phyloP scores from a whole-genome alignment of 2,797 vertebrate genomes.

The Emydoidea blandingii region DNA sequence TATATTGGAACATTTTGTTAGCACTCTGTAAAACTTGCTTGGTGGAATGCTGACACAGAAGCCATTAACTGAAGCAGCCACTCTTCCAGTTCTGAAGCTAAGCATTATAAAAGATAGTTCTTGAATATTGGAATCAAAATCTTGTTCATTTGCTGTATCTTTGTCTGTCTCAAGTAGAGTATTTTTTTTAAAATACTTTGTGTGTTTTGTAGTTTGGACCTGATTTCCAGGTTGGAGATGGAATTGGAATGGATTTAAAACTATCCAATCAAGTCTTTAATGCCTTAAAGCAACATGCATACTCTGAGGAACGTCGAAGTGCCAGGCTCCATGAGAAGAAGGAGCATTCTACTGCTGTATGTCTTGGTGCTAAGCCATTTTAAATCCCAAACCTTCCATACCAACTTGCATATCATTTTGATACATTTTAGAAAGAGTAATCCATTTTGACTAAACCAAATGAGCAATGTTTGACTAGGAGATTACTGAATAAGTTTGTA shows the following conservation, averaged over 20 bases:
- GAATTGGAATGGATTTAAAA: slow-evolving; percentile 96
- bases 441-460: background rate
- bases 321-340: slow-evolving; percentile 96
- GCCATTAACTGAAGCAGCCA: background rate
- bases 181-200: background rate
- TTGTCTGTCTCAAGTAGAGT: background rate
- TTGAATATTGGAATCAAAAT: background rate
- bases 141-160: background rate
- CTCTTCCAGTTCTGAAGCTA: background rate
- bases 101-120: background rate
- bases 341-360: slow-evolving; percentile 95
- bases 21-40: background rate
- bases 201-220: slow-evolving; percentile 89
- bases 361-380: slow-evolving; percentile 52
- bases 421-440: background rate
- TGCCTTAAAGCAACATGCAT: slow-evolving; percentile 94
- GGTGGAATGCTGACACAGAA: background rate
- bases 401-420: background rate
- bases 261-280: slow-evolving; percentile 98
- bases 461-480: background rate
- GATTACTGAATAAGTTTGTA: background rate
- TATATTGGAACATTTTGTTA: background rate
- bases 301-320: slow-evolving; percentile 93
- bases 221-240: slow-evolving; percentile 94
- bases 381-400: background rate